Conservation (phyloP, 2,797 vertebrate species). For the Darevskia mixta region DNA sequence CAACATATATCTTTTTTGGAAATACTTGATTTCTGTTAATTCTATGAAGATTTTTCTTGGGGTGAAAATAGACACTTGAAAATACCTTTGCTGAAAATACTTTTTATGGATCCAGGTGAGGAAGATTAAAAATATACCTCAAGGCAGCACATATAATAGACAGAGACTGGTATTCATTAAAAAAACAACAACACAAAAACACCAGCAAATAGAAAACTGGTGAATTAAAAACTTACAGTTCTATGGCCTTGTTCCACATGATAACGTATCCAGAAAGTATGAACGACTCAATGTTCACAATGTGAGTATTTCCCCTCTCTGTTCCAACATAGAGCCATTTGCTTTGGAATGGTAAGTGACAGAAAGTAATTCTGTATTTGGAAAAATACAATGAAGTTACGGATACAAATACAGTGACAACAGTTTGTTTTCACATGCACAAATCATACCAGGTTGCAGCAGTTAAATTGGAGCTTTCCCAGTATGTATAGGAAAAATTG, state of each 20-base stretch:
- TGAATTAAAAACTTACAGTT: constrained; percentile 88
- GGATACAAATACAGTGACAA: neutral
- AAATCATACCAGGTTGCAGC: neutral
- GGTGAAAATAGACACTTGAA: neutral
- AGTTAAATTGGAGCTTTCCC: constrained; percentile 1
- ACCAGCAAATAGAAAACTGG: constrained; percentile 31
- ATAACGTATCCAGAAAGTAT: constrained; percentile 97
- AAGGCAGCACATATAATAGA: neutral
- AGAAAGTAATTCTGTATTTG: constrained; percentile 92
- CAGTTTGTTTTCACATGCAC: neutral
- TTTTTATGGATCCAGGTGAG: neutral
- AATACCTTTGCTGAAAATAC: neutral
- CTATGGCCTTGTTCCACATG: constrained; percentile 99
- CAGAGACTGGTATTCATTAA: neutral
- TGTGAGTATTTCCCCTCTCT: constrained; percentile 96
- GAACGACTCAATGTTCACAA: constrained; percentile 98
- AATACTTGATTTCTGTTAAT: too few relatives aligned
- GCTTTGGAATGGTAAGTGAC: constrained; percentile 98
- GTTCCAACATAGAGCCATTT: constrained; percentile 99
- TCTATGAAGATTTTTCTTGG: too few relatives aligned
- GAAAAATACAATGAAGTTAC: constrained; percentile 49
- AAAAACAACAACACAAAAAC: neutral
- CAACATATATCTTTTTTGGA: too few relatives aligned
- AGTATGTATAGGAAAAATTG: neutral
- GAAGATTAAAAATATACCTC: neutral